Conservation (phyloP, 2,113 vertebrate species). For the Tachuris rubrigastra region DNA sequence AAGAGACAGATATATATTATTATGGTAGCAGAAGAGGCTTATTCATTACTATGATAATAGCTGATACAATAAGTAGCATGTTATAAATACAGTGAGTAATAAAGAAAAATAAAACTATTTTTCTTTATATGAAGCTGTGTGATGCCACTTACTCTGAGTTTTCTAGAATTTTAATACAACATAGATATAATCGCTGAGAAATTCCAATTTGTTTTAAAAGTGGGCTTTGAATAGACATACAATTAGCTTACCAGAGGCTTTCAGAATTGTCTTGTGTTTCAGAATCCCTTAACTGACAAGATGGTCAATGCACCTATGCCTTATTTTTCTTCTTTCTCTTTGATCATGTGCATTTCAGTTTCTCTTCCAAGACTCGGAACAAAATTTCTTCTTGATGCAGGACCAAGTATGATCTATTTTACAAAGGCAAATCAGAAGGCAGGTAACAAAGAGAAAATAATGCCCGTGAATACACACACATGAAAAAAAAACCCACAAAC, state of each 20-base stretch:
- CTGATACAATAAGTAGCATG: no score
- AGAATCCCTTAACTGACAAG: not conserved
- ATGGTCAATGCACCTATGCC: not conserved
- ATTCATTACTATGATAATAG: not conserved
- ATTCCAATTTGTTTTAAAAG: not conserved
- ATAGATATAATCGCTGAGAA: not conserved
- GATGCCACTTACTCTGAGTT: not conserved
- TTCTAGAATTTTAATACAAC: not conserved
- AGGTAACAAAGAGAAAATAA: not conserved
- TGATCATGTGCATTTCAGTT: not conserved
- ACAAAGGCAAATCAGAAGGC: not conserved
- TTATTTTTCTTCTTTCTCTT: not conserved
- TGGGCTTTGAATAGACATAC: not conserved
- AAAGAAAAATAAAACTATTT: not conserved
- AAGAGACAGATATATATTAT: not conserved
- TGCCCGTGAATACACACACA: not conserved
- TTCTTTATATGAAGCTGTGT: not conserved
- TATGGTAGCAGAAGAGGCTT: not conserved
- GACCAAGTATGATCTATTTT: not conserved
- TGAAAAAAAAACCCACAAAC: fast-evolving
- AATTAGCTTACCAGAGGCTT: not conserved
- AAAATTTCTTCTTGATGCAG: not conserved
- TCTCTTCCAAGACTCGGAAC: not conserved
- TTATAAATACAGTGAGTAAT: not conserved
- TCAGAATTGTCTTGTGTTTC: not conserved